Evolutionary conservation across 2,113 vertebrate genomes (phyloP), one percentile per base, ranked within the genome.

Genomic region (Pseudopipra pipra): DNA sequence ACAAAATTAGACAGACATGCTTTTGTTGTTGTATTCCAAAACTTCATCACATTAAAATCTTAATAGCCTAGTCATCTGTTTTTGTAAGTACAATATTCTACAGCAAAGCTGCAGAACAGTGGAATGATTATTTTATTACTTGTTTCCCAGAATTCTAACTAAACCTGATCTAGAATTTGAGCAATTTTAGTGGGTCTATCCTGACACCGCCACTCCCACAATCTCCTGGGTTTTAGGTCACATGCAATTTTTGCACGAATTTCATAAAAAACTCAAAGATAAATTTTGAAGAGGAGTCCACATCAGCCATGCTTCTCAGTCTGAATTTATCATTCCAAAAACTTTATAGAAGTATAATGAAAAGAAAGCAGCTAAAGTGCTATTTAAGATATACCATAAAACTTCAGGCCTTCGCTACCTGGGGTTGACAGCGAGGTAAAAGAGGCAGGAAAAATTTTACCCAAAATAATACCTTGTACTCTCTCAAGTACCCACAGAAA

Each of bases 131-230:
- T 23, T 73, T 56, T 46, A 35, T 55, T 35, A 62, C 18, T 24
- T 47, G 18, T 31, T 63, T 67, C 37, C 33, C 67, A 71, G 51
- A 56, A 56, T 58, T 75, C 14, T 47, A 47, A 35, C 25, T 85
- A 31, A 83, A 62, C 6, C 2, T 52, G 74, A 76, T 44, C n/a
- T 43, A 80, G 12, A 37, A 63, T 5, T 31, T 18, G 9, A 44
- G 31, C 44, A 75, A 51, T 35, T 41, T n/a, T 35, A 83, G 21
- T 20, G 67, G 52, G 31, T 30, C 65, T n/a, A 47, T 41, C 9
- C 35, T 33, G 74, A 59, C 41, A 17, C 3, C 10, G 8, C 1
- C 0, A 5, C 25, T 18, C 55, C 9, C 12, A 17, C n/a, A n/a
- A 1, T 56, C 14, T 61, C 55, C 46, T 52, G 17, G 23, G 55